Conservation (phyloP, 2,797 vertebrate genomes). For the Sebastes wilsoni region DNA sequence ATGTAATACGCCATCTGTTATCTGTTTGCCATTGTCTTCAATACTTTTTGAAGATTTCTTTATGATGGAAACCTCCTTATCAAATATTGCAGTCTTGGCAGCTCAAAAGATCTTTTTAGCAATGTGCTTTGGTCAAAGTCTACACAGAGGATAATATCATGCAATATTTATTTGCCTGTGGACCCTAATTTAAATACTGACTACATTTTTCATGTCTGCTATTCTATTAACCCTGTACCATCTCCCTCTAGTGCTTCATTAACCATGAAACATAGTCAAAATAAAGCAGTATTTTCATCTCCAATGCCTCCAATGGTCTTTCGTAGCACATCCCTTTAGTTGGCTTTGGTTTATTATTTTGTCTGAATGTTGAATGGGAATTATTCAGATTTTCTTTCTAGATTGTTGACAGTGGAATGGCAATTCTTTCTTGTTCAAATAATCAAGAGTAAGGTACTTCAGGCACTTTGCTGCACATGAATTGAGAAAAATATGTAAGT, state of each 20-base stretch:
- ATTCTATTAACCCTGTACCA: background rate
- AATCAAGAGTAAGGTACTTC: conserved; percentile 21
- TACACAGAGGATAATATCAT: background rate
- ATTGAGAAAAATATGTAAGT: background rate
- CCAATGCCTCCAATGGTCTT: background rate
- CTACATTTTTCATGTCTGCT: background rate
- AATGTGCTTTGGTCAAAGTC: background rate
- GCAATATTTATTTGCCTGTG: background rate
- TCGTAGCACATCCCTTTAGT: background rate
- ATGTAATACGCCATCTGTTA: background rate
- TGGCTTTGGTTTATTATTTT: conserved; percentile 9
- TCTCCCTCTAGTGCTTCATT: background rate
- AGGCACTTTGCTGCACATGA: background rate
- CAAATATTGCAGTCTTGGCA: background rate
- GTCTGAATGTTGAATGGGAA: conserved; percentile 17
- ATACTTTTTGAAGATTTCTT: background rate
- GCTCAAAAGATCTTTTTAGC: background rate
- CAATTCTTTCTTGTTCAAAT: conserved; percentile 26
- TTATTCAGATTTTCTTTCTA: background rate
- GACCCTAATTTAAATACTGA: background rate
- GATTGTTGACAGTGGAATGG: background rate
- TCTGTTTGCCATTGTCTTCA: background rate
- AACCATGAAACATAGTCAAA: background rate
- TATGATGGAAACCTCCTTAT: background rate
- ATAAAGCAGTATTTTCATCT: background rate